These are phyloP conservation scores for Dermatophagoides farinae DNA, from an alignment of 1,140 invertebrate species.

Conservation along the genomic window DNA sequence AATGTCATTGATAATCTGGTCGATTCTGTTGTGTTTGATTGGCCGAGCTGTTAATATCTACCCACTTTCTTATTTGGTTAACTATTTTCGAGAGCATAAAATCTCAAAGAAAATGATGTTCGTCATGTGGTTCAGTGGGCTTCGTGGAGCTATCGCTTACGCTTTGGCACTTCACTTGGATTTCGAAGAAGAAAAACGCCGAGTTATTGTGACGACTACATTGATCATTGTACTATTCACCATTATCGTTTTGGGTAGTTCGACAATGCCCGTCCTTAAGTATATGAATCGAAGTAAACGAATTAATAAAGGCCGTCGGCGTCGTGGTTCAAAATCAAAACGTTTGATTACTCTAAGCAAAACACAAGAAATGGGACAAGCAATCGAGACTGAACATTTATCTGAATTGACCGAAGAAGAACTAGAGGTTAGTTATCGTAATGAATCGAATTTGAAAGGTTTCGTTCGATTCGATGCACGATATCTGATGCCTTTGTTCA, in stretches of 20 bases:
- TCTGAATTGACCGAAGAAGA: constrained; percentile 90
- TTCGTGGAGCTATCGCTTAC: constrained; percentile 92
- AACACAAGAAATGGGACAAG: constrained; percentile 89
- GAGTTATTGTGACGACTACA: constrained; percentile 90
- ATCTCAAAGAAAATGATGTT: constrained; percentile 97
- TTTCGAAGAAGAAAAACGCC: constrained; percentile 65
- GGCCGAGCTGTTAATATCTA: constrained; percentile 93
- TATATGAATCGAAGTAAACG: constrained; percentile 39
- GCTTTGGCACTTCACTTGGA: constrained; percentile 87
- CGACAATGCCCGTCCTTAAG: constrained; percentile 84
- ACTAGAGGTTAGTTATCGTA: constrained; percentile 46
- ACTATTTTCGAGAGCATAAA: constrained; percentile 88
- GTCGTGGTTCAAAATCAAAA: constrained; percentile 30
- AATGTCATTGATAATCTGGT: constrained; percentile 73
- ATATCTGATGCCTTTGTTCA: constrained; percentile 88
- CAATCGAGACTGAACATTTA: constrained; percentile 83
- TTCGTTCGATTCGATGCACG: constrained; percentile 77
- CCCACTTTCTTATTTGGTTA: constrained; percentile 74
- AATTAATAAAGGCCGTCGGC: constrained; percentile 32
- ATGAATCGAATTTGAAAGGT: constrained; percentile 37
- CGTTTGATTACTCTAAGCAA: constrained; percentile 61
- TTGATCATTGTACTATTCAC: constrained; percentile 91
- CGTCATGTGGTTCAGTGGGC: constrained; percentile 97
- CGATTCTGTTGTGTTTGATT: constrained; percentile 65
- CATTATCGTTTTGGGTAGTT: constrained; percentile 77